Evolutionary conservation across 1,140 invertebrate genomes (phyloP).

Genomic region (Calycopis cecrops): DNA sequence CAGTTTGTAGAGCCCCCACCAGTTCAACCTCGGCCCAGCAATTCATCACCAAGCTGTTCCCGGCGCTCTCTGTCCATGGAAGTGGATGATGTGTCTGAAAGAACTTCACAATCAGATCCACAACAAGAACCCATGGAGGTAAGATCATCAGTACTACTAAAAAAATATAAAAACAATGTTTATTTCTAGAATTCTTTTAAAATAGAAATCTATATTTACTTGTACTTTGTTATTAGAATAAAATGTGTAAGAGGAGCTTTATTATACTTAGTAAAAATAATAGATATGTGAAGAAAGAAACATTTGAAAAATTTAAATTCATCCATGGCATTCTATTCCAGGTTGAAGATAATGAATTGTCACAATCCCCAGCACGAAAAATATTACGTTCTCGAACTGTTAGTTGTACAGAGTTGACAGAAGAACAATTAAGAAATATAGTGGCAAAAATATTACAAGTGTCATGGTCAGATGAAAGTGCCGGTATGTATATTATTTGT

Average conservation of each 20-base stretch:
- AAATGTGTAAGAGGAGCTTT: too few relatives aligned
- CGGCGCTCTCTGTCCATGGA: conserved; percentile 65
- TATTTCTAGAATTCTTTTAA: too few relatives aligned
- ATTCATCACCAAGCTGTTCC: conserved; percentile 62
- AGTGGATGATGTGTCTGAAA: conserved; percentile 65
- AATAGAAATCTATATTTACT: too few relatives aligned
- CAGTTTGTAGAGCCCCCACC: conserved; percentile 66
- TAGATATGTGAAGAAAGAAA: too few relatives aligned
- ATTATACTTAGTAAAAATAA: too few relatives aligned
- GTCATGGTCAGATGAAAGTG: conserved; percentile 78
- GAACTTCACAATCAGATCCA: conserved; percentile 60
- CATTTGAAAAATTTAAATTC: too few relatives aligned
- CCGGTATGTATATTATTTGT: conserved; percentile 46
- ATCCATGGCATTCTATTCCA: conserved; percentile 24
- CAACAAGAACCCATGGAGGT: conserved; percentile 67
- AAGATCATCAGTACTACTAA: conserved; percentile 11
- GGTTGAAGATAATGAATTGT: conserved; percentile 65
- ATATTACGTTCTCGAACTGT: conserved; percentile 65
- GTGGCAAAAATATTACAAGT: conserved; percentile 80
- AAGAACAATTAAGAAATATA: conserved; percentile 78
- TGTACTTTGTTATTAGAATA: too few relatives aligned
- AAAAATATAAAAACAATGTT: neutral
- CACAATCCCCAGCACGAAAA: conserved; percentile 58
- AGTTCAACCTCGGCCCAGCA: conserved; percentile 47
- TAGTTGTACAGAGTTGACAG: conserved; percentile 76